Evolutionary conservation across 2,797 vertebrate genomes (phyloP).

Genomic region (Martes flavigula): DNA sequence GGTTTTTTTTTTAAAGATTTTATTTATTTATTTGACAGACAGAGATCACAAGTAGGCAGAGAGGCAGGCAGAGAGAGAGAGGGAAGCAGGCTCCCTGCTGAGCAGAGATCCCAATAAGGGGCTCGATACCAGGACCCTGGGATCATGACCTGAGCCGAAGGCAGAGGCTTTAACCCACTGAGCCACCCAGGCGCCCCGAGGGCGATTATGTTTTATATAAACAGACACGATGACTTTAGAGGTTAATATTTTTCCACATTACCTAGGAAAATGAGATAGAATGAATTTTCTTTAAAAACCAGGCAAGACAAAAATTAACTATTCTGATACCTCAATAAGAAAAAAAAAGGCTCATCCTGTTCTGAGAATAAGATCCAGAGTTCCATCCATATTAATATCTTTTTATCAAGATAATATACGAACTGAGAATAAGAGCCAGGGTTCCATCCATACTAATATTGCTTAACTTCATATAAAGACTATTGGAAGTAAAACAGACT

Average conservation of each 20-base stretch:
- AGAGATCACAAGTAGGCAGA: too few relatives aligned
- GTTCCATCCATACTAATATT: background rate
- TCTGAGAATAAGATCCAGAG: background rate
- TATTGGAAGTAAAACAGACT: background rate
- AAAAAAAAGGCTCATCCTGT: background rate
- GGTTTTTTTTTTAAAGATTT: too few relatives aligned
- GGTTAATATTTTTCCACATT: constrained; percentile 42
- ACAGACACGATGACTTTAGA: constrained; percentile 45
- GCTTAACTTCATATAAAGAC: background rate
- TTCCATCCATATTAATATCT: background rate
- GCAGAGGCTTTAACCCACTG: too few relatives aligned
- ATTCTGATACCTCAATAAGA: constrained; percentile 22
- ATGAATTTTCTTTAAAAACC: constrained; percentile 59
- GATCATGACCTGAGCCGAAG: too few relatives aligned
- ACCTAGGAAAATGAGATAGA: constrained; percentile 69
- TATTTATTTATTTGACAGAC: too few relatives aligned
- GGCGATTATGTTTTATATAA: constrained; percentile 62
- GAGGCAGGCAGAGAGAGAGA: too few relatives aligned
- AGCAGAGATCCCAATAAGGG: too few relatives aligned
- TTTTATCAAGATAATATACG: constrained; percentile 8
- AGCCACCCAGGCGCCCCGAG: background rate
- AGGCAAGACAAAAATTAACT: background rate
- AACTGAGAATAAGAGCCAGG: background rate
- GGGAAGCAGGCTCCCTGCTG: too few relatives aligned
- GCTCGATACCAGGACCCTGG: too few relatives aligned